phyloP scores from a whole-genome alignment of 2,113 vertebrate genomes.

The Neomonachus schauinslandi region DNA sequence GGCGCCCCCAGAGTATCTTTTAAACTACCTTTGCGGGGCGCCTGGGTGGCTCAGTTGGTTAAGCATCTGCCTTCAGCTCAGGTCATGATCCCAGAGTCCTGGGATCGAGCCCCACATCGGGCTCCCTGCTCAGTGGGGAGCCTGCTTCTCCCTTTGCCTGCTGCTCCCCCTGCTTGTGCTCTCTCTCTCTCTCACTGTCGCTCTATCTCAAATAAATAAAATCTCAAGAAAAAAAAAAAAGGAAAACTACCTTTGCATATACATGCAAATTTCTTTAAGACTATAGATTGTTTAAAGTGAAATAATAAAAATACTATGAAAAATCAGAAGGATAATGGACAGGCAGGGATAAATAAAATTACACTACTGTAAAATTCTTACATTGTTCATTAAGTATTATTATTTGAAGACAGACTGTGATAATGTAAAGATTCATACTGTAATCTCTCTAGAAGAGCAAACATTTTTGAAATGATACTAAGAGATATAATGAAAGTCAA shows the following conservation, averaged over 20 bases:
- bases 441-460: background rate
- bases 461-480: background rate
- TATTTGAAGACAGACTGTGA: background rate
- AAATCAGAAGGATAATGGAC: background rate
- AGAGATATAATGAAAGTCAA: background rate
- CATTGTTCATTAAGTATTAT: background rate
- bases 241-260: background rate
- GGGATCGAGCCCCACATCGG: too few relatives aligned
- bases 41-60: too few relatives aligned
- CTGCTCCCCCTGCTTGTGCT: too few relatives aligned
- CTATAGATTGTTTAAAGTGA: background rate
- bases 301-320: background rate
- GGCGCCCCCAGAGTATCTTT: background rate
- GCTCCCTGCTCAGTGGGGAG: too few relatives aligned
- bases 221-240: too few relatives aligned
- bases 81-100: too few relatives aligned
- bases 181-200: too few relatives aligned
- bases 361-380: background rate
- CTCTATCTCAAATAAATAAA: too few relatives aligned
- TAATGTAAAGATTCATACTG: background rate
- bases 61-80: too few relatives aligned
- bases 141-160: too few relatives aligned
- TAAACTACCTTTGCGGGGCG: background rate
- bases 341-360: background rate
- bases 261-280: background rate